These are phyloP conservation scores for Oncorhynchus mykiss DNA, from an alignment of 2,113 vertebrate genomes.

Conservation along the genomic window DNA sequence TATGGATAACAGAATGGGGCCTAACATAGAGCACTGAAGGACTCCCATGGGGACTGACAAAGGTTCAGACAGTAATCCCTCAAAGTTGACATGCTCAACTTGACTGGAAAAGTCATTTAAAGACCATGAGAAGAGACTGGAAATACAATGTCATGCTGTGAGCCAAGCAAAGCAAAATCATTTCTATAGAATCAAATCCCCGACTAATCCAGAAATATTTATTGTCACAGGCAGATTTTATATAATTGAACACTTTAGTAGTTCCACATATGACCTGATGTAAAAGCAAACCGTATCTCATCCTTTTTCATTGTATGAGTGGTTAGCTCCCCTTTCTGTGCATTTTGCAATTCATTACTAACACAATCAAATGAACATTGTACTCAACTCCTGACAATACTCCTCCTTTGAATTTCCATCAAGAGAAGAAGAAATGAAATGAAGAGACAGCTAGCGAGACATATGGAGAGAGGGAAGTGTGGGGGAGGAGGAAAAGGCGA, in stretches of 20 bases:
- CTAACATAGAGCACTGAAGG: conserved; percentile 42
- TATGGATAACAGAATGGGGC: conserved; percentile 27
- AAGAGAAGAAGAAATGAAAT: not conserved
- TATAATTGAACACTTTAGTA: not conserved
- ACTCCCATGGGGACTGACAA: conserved; percentile 49
- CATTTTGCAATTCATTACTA: not conserved
- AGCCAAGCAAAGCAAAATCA: conserved; percentile 31
- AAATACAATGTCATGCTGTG: conserved; percentile 42
- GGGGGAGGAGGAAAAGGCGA: not conserved
- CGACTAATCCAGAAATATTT: not conserved
- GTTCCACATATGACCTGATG: not conserved
- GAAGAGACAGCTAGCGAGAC: not conserved
- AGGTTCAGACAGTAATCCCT: conserved; percentile 47
- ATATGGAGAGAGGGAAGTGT: not conserved
- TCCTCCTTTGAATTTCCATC: not conserved
- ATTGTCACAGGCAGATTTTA: not conserved
- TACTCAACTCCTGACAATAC: not conserved
- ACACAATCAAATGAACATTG: not conserved
- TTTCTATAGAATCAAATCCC: conserved; percentile 19
- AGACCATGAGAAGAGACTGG: conserved; percentile 26
- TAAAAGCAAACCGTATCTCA: not conserved
- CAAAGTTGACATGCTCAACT: conserved; percentile 36
- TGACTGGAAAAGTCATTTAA: conserved; percentile 56
- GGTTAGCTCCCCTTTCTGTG: not conserved
- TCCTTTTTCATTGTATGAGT: not conserved